Conservation (phyloP, 2,888 invertebrate genomes). For the Trissonchulus sp. region DNA sequence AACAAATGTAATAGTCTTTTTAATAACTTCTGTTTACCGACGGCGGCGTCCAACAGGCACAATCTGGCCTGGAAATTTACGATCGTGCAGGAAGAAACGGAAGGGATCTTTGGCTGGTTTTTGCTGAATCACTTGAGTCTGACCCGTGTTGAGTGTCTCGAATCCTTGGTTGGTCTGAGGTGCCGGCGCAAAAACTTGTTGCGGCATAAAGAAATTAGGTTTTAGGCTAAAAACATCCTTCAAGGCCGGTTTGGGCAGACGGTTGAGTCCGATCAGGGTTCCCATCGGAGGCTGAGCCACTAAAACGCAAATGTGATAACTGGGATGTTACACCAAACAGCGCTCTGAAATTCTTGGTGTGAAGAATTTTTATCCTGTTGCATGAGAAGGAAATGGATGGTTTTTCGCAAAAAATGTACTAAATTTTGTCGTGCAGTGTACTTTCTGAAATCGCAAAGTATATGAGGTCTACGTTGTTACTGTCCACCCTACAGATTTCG, state of each 20-base stretch:
- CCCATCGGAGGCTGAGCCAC: neutral
- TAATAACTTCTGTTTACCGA: neutral
- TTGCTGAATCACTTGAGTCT: no score
- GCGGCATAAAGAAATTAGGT: neutral
- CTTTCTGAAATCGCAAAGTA: no score
- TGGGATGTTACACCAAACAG: no score
- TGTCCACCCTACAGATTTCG: no score
- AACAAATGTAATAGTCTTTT: no score
- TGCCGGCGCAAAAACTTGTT: neutral
- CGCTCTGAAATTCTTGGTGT: no score
- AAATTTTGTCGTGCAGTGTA: no score
- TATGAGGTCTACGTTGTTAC: no score
- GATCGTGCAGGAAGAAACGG: neutral
- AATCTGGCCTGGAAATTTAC: neutral
- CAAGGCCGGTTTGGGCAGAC: neutral
- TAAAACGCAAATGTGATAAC: no score
- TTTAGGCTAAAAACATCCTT: neutral
- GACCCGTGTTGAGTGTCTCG: neutral
- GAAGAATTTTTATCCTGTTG: no score
- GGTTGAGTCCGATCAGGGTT: neutral
- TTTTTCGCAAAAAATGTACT: no score
- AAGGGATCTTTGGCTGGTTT: slow-evolving; percentile 1
- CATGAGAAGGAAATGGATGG: no score
- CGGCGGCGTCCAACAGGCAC: neutral
- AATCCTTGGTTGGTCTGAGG: neutral